phyloP scores from a whole-genome alignment of 35 echinoderm and acorn worm genomes.

The Apostichopus californicus region DNA sequence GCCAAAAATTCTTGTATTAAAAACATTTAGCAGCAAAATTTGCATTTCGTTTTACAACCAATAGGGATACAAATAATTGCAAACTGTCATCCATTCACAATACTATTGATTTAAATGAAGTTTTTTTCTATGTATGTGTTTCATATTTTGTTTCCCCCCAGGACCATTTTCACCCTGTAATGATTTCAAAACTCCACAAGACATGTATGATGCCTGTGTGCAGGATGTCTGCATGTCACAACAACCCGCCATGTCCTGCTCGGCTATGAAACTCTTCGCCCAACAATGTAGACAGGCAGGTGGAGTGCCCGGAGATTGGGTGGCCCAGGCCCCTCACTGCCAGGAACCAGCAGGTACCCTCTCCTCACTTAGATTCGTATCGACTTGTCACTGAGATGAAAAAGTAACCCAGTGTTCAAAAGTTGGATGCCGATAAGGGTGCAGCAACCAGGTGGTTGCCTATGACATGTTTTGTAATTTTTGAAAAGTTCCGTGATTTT shows the following conservation, averaged over 20 bases:
- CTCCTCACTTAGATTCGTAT: too few species aligned
- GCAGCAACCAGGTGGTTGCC: too few species aligned
- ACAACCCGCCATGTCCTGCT: background rate
- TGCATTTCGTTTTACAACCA: too few species aligned
- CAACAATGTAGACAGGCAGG: background rate
- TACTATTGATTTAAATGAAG: background rate
- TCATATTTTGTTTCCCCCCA: background rate
- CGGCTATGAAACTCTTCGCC: background rate
- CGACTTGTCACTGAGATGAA: too few species aligned
- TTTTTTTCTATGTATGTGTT: background rate
- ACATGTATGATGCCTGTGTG: constrained; percentile 4
- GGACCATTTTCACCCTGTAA: constrained; percentile 5
- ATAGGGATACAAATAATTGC: background rate
- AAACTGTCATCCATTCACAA: background rate
- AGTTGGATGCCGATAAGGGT: too few species aligned
- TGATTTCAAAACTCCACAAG: constrained; percentile 1
- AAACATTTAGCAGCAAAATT: too few species aligned
- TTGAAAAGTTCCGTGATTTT: too few species aligned
- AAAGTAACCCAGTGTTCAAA: too few species aligned
- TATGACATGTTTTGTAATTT: too few species aligned
- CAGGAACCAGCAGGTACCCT: background rate
- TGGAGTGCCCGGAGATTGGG: background rate
- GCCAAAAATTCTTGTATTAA: too few species aligned
- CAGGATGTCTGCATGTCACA: constrained; percentile 5
- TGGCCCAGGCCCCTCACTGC: background rate